These are phyloP conservation scores for Amiota communis DNA, from an alignment of 2,888 invertebrate genomes.

Conservation along the genomic window DNA sequence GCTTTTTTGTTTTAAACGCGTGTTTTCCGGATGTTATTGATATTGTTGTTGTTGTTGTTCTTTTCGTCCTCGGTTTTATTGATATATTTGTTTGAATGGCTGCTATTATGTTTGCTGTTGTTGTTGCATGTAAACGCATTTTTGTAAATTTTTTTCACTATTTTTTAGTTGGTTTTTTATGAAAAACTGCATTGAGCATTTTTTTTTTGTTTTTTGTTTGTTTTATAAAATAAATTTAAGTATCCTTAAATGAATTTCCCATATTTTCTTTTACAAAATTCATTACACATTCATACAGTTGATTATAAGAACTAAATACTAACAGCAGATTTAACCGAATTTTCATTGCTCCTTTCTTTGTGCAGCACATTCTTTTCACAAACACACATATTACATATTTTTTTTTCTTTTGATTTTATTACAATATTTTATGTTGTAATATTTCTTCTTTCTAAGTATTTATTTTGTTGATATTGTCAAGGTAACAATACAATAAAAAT, in stretches of 20 bases:
- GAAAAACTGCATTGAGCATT: constrained; percentile 9
- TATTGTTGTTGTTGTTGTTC: constrained; percentile 22
- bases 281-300: neutral
- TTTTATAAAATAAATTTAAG: constrained; percentile 6
- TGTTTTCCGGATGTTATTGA: constrained; percentile 22
- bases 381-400: constrained; percentile 13
- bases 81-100: neutral
- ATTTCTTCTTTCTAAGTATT: neutral
- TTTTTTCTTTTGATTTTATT: neutral
- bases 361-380: constrained; percentile 25
- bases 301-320: too few relatives aligned
- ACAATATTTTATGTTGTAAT: neutral
- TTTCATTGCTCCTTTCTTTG: constrained; percentile 4
- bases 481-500: constrained; percentile 40
- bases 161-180: neutral
- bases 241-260: neutral
- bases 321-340: neutral
- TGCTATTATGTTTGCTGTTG: constrained; percentile 6
- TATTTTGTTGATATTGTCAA: constrained; percentile 52
- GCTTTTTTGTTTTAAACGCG: constrained; percentile 32
- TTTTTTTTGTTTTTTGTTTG: neutral
- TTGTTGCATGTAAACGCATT: constrained; percentile 20
- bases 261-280: neutral
- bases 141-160: neutral
- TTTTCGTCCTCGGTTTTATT: constrained; percentile 5